Conservation (phyloP, 1,140 invertebrate genomes). For the Heliconius nattereri region DNA sequence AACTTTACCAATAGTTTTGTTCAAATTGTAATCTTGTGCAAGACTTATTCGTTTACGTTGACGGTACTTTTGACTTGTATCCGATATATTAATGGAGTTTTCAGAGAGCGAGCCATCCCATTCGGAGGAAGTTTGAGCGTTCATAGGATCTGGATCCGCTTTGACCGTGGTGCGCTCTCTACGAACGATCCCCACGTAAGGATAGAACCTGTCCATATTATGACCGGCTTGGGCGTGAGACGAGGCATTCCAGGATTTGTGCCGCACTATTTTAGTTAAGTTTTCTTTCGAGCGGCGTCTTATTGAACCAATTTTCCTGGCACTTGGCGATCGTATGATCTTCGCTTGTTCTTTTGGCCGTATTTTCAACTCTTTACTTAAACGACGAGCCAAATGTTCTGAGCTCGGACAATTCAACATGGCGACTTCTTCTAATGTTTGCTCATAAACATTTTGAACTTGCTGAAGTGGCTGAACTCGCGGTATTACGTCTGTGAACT, state of each 20-base stretch:
- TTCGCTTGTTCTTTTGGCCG: constrained; percentile 84
- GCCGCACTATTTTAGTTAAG: constrained; percentile 72
- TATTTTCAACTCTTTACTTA: constrained; percentile 88
- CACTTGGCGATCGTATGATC: constrained; percentile 89
- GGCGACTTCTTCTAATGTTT: constrained; percentile 86
- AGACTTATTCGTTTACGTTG: constrained; percentile 65
- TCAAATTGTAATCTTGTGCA: constrained; percentile 56
- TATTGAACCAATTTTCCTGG: constrained; percentile 88
- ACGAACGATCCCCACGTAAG: constrained; percentile 58
- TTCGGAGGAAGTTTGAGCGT: constrained; percentile 45
- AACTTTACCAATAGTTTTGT: constrained; percentile 63
- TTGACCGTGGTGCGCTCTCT: constrained; percentile 62
- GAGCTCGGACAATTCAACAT: constrained; percentile 83
- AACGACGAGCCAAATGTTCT: constrained; percentile 85
- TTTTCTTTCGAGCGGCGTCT: constrained; percentile 84
- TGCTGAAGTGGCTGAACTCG: constrained; percentile 73
- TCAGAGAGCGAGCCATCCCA: constrained; percentile 60
- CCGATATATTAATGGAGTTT: constrained; percentile 52
- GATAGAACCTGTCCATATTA: constrained; percentile 67
- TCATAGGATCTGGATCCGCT: constrained; percentile 43
- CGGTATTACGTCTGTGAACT: constrained; percentile 83
- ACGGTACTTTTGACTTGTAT: constrained; percentile 65
- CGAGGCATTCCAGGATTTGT: constrained; percentile 75
- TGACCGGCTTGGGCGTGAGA: constrained; percentile 63
- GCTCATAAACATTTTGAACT: constrained; percentile 87